Conservation (phyloP, 2,797 vertebrate genomes). For the Manis crassicaudata region DNA sequence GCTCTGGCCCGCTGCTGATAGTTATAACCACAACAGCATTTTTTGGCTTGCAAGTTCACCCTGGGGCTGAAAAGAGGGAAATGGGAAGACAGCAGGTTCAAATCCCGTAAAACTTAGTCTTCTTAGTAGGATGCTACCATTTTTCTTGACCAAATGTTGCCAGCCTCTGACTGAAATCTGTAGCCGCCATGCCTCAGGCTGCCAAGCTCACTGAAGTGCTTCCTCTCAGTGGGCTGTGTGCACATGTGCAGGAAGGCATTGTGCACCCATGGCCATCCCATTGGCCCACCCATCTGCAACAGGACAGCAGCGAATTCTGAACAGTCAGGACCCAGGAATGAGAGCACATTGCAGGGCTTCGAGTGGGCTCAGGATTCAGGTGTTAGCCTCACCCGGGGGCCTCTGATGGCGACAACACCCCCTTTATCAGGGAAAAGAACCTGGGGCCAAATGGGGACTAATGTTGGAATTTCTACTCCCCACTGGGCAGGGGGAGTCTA, state of each 20-base stretch:
- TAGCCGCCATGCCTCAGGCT: not conserved
- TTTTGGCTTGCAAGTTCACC: not conserved
- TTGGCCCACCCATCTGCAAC: not conserved
- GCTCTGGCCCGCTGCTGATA: not conserved
- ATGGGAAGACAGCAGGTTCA: not conserved
- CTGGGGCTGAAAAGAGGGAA: not conserved
- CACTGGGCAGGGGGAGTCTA: not conserved
- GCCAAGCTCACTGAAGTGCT: slow-evolving; percentile 5
- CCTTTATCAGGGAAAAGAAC: slow-evolving; percentile 15
- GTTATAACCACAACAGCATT: not conserved
- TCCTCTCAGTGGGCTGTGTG: not conserved
- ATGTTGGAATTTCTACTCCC: not conserved
- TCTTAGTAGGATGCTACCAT: not conserved
- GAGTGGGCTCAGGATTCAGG: not conserved
- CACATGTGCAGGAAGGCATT: not conserved
- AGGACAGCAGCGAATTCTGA: slow-evolving; percentile 44
- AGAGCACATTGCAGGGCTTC: not conserved
- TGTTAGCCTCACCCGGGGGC: not conserved
- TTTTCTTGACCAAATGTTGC: not conserved
- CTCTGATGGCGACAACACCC: not conserved
- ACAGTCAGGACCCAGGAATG: not conserved
- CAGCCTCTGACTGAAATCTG: not conserved
- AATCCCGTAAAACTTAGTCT: not conserved
- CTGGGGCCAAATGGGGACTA: not conserved
- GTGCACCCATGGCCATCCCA: not conserved